These are phyloP conservation scores for Drosophila elegans DNA, from an alignment of 1,140 invertebrate genomes.

Conservation along the genomic window DNA sequence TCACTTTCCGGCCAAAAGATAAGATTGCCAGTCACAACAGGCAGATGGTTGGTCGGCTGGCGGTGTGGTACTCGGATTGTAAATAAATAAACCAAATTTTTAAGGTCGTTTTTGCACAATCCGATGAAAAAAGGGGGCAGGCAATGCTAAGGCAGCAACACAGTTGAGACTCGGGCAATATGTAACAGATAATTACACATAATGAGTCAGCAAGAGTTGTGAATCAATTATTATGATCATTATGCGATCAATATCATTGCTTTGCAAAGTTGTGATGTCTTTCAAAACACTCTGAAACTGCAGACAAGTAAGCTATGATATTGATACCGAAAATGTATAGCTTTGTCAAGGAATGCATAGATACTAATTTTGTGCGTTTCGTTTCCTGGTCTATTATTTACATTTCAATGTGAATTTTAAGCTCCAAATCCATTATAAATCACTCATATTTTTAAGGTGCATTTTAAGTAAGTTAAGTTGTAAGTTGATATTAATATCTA, in stretches of 20 bases:
- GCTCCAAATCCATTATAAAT: too few relatives aligned
- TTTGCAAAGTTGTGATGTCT: conserved; percentile 1
- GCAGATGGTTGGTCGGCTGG: conserved; percentile 13
- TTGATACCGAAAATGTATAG: background rate
- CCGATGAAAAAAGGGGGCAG: conserved; percentile 12
- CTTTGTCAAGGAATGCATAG: background rate
- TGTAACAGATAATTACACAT: conserved; percentile 42
- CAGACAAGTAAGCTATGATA: background rate
- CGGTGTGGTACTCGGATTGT: conserved; percentile 37
- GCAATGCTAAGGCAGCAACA: conserved; percentile 14
- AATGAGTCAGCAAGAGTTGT: conserved; percentile 36
- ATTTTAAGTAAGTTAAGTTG: too few relatives aligned
- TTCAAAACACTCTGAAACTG: conserved; percentile 1
- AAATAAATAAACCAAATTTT: conserved; percentile 68
- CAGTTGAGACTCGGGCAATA: conserved; percentile 14
- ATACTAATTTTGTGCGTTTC: background rate
- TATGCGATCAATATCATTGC: conserved; percentile 13
- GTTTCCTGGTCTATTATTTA: background rate
- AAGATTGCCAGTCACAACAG: conserved; percentile 56
- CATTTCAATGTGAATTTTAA: background rate
- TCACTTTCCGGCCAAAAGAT: conserved; percentile 59
- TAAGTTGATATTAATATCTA: too few relatives aligned
- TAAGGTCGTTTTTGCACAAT: conserved; percentile 75
- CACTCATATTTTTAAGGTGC: too few relatives aligned
- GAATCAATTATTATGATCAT: conserved; percentile 20